Evolutionary conservation across 2,113 vertebrate genomes (phyloP).

Genomic region (Eurypyga helias): DNA sequence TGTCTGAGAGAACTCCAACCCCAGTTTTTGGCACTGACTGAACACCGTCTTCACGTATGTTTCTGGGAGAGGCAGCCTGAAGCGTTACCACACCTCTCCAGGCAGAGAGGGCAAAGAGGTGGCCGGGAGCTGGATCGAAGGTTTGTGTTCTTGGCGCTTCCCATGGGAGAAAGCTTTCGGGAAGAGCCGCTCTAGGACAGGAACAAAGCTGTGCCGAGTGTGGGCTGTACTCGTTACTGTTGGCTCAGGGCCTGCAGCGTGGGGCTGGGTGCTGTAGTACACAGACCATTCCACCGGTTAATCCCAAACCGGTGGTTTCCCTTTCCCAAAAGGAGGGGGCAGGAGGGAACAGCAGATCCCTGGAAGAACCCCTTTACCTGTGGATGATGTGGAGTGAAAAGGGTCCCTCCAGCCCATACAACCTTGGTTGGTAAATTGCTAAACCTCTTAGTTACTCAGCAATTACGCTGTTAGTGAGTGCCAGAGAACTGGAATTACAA

Average conservation of each 20-base stretch:
- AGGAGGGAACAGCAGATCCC: not conserved
- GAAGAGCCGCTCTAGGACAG: not conserved
- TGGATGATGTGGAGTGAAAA: not conserved
- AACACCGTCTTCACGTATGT: rapidly evolving
- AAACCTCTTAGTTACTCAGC: too few species aligned
- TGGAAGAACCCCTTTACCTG: not conserved
- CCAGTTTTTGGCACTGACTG: not conserved
- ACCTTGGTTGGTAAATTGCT: not conserved
- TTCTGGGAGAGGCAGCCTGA: not conserved
- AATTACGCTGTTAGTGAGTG: too few species aligned
- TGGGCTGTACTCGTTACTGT: too few species aligned
- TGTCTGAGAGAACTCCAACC: not conserved
- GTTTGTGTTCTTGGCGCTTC: not conserved
- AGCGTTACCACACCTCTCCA: rapidly evolving
- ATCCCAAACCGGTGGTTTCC: rapidly evolving
- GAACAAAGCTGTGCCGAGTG: rapidly evolving
- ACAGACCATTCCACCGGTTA: too few species aligned
- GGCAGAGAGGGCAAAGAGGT: rapidly evolving
- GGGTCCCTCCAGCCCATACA: rapidly evolving
- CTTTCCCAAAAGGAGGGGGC: rapidly evolving
- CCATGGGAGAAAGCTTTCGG: rapidly evolving
- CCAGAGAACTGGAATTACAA: rapidly evolving
- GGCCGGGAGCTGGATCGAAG: not conserved
- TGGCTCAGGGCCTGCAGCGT: rapidly evolving
- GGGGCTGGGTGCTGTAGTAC: not conserved